These are phyloP conservation scores for Apogon hyalosoma DNA, from an alignment of 2,797 vertebrate genomes.

Conservation along the genomic window DNA sequence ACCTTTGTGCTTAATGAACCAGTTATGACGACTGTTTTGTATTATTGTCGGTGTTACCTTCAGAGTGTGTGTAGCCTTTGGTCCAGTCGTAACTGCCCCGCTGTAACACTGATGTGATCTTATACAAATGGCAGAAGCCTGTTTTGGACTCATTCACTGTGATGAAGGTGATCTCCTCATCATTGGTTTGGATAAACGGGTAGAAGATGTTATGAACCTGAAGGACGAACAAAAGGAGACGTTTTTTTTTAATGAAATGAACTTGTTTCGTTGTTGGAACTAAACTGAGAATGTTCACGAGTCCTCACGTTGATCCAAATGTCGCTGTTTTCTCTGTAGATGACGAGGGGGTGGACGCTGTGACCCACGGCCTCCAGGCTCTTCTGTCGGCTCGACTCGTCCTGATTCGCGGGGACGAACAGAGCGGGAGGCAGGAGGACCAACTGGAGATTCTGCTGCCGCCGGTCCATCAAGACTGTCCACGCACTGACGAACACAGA, in stretches of 20 bases:
- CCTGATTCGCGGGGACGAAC: conserved; percentile 86
- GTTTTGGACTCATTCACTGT: conserved; percentile 91
- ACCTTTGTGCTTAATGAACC: not conserved
- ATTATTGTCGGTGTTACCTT: conserved; percentile 53
- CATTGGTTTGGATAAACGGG: conserved; percentile 86
- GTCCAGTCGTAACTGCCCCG: conserved; percentile 82
- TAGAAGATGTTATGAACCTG: conserved; percentile 95
- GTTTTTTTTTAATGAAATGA: too few relatives aligned
- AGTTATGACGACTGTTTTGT: too few relatives aligned
- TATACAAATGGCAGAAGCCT: conserved; percentile 92
- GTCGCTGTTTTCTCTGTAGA: conserved; percentile 91
- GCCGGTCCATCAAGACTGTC: conserved; percentile 93
- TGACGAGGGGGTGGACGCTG: conserved; percentile 88
- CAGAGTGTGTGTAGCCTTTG: conserved; percentile 77
- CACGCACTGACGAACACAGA: conserved; percentile 85
- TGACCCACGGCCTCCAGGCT: conserved; percentile 87
- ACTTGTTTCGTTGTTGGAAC: not conserved
- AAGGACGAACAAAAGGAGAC: not conserved
- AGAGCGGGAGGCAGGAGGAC: conserved; percentile 90
- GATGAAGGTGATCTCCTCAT: conserved; percentile 89
- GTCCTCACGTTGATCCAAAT: conserved; percentile 81
- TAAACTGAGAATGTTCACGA: not conserved
- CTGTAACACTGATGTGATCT: conserved; percentile 84
- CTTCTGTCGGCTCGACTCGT: conserved; percentile 79
- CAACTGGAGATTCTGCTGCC: conserved; percentile 92